phyloP scores from a whole-genome alignment of 64 coral and sea anemone species.

The Dendronephthya gigantea region DNA sequence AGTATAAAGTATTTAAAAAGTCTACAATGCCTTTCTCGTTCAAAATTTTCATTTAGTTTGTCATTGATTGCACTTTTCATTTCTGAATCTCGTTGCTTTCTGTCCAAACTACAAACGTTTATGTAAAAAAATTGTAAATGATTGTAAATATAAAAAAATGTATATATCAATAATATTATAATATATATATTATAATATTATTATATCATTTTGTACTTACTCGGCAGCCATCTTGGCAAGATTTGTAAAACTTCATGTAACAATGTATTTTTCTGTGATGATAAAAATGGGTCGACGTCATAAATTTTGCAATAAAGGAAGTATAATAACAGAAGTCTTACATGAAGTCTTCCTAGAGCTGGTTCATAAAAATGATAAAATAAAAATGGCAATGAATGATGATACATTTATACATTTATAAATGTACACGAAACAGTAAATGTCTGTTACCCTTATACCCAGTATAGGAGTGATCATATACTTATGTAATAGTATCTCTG shows the following conservation, averaged over 20 bases:
- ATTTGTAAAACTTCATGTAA: neutral
- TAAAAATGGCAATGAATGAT: too few relatives aligned
- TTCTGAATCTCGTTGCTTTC: slow-evolving; percentile 12
- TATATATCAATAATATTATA: neutral
- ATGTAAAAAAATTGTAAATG: neutral
- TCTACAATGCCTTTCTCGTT: neutral
- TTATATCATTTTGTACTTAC: neutral
- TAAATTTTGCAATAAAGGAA: too few relatives aligned
- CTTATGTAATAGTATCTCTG: too few relatives aligned
- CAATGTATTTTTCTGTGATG: too few relatives aligned
- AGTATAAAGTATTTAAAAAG: neutral
- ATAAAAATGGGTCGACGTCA: too few relatives aligned
- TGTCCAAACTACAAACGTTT: neutral
- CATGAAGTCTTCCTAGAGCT: too few relatives aligned
- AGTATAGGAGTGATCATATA: too few relatives aligned
- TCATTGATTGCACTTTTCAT: slow-evolving; percentile 5
- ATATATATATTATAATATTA: neutral
- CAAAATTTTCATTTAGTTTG: slow-evolving; percentile 18
- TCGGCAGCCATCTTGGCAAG: neutral
- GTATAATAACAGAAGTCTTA: too few relatives aligned
- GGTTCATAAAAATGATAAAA: too few relatives aligned
- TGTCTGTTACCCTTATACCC: too few relatives aligned
- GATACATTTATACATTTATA: too few relatives aligned
- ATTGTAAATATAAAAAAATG: neutral
- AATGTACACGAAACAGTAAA: too few relatives aligned